These are phyloP conservation scores for Heliconius ismenius DNA, from an alignment of 2,888 invertebrate species.

Conservation along the genomic window DNA sequence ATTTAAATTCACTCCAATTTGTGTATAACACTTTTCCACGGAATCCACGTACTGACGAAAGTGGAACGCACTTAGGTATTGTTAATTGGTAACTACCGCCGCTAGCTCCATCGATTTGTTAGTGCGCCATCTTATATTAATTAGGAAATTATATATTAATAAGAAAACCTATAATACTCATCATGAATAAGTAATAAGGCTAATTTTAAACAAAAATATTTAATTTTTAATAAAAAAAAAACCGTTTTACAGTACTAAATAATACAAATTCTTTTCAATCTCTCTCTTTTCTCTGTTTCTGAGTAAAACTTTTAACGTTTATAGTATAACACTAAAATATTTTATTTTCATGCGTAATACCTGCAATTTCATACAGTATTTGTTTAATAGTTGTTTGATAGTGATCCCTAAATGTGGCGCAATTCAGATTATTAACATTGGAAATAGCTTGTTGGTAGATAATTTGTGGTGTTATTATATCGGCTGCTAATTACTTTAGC, in stretches of 20 bases:
- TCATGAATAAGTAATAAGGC: too few relatives aligned
- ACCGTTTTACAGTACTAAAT: not conserved
- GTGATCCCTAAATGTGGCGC: constrained; percentile 27
- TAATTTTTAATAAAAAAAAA: too few relatives aligned
- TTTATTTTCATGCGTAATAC: not conserved
- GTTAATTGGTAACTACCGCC: not conserved
- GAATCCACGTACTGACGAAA: too few relatives aligned
- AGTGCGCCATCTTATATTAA: too few relatives aligned
- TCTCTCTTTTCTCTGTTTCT: not conserved
- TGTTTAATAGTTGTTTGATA: constrained; percentile 30
- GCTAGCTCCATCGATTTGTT: not conserved
- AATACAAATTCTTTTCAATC: not conserved
- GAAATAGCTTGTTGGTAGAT: constrained; percentile 37
- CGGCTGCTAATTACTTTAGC: constrained; percentile 45
- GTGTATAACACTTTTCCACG: too few relatives aligned
- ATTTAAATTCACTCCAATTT: too few relatives aligned
- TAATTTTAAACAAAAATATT: too few relatives aligned
- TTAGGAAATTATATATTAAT: too few relatives aligned
- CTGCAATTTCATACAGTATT: constrained; percentile 13
- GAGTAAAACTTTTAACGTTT: not conserved
- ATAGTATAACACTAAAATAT: not conserved
- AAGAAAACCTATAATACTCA: too few relatives aligned
- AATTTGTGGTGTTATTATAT: constrained; percentile 45
- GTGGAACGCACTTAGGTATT: not conserved
- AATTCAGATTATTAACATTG: constrained; percentile 35